Base-by-base conservation (phyloP, 30 jellyfish, hydroid and myxozoan species). In the Aurelia sp. region DNA sequence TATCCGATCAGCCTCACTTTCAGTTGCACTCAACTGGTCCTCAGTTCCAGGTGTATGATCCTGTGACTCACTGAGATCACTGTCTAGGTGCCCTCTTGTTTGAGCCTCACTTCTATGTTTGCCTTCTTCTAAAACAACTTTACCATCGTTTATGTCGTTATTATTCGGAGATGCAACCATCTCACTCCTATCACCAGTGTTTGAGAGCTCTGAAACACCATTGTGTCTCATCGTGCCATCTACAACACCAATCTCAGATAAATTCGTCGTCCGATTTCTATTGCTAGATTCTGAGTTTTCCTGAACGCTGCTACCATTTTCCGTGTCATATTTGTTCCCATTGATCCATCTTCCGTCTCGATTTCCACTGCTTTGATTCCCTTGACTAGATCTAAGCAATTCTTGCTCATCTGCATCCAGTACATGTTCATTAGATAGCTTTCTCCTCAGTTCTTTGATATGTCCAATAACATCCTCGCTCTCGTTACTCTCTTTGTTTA, bases 11-110 rank as follows among this genome's bases (percentile, higher is more conserved):
- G 93, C 93, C 53, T 84, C 93, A 20, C 93, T 84, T 35, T 84
- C 93, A 27, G 93, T 84, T 6, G 93, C 87, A 47, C 93, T 84
- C 67, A 84, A 41, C 67, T 84, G 93, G 40, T 84, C 93, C 57
- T 84, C 93, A 3, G 82, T 15, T 6, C 67, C 81, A 3, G 88
- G 82, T 2, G 75, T 63, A 60, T 59, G 84, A 15, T 61, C 93
- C 19, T 44, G 69, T 21, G 69, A 59, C 24, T 59, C 69, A 21
- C 69, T 59, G 33, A 59, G 33, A 59, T 59, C 69, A 59, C 69
- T 59, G 31, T 59, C 69, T 59, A 59, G 16, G 0, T 38, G 21
- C 6, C 35, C 85, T 48, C 50, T 31, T 18, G 50, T 35, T 13
- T 50, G 44, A 19, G 18, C 55, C 17, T 73, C 85, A 52, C 50